Evolutionary conservation across 2,888 invertebrate species (phyloP).

Genomic region (Lepidochrysops patricia): DNA sequence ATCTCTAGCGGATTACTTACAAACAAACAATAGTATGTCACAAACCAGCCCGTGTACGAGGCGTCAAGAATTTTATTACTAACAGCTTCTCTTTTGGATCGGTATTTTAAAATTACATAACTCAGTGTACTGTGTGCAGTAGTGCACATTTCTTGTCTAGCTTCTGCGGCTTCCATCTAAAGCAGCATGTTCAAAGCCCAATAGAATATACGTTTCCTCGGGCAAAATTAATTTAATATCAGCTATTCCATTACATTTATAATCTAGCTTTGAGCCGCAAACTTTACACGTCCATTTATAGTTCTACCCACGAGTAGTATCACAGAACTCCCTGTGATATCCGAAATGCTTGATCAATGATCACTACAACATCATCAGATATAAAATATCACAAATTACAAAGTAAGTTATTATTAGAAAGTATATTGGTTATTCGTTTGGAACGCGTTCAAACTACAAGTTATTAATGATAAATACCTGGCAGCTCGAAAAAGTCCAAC

Average conservation of each 20-base stretch:
- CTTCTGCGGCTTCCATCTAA: too few relatives aligned
- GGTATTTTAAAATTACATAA: too few relatives aligned
- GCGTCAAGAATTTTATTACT: too few relatives aligned
- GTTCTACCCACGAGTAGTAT: background rate
- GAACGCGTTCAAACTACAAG: too few relatives aligned
- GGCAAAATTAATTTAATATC: background rate
- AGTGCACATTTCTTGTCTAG: too few relatives aligned
- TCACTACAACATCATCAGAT: background rate
- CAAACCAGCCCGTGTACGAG: too few relatives aligned
- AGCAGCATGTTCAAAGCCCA: too few relatives aligned
- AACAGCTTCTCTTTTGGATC: too few relatives aligned
- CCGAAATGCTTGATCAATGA: background rate
- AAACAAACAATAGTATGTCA: too few relatives aligned
- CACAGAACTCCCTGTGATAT: background rate
- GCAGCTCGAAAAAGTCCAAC: constrained; percentile 88
- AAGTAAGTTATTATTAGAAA: background rate
- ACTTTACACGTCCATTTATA: background rate
- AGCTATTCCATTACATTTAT: background rate
- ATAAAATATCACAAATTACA: background rate
- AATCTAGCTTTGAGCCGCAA: background rate
- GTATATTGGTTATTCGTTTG: too few relatives aligned
- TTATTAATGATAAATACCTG: constrained; percentile 63
- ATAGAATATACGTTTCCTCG: background rate
- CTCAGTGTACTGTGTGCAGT: too few relatives aligned
- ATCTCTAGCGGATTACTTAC: too few relatives aligned